Percentiles rank a stretch among this genome's conserved stretches.
Conservation (phyloP, 2,797 vertebrate genomes). For the Esox masquinongy region DNA sequence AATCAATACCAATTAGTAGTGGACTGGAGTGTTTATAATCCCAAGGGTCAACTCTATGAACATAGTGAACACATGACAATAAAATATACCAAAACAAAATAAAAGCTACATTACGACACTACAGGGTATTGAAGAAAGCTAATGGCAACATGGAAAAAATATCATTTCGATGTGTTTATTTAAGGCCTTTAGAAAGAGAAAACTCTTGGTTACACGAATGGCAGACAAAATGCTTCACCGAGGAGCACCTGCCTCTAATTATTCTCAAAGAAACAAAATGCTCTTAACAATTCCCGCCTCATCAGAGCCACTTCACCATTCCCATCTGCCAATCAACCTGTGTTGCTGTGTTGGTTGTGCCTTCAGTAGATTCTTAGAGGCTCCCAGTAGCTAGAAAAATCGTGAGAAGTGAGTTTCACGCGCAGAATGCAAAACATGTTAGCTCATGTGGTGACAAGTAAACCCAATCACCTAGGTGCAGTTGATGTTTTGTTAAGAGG, state of each 20-base stretch:
- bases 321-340: constrained; percentile 47
- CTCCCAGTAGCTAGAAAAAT: constrained; percentile 12
- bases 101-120: no score
- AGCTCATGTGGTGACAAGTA: not conserved
- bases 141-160: no score
- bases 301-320: constrained; percentile 46
- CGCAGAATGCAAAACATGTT: constrained; percentile 13
- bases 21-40: no score
- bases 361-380: constrained; percentile 15
- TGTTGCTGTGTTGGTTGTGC: constrained; percentile 11
- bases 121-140: no score
- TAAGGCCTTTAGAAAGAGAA: not conserved
- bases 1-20: not conserved
- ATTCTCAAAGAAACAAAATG: constrained; percentile 54
- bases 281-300: constrained; percentile 50
- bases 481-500: not conserved
- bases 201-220: not conserved
- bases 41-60: no score
- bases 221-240: constrained; percentile 8
- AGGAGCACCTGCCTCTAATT: constrained; percentile 74
- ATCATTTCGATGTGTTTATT: no score
- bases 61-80: no score
- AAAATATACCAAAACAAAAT: no score
- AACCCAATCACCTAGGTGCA: not conserved
- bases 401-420: not conserved